Base-by-base conservation (phyloP, 2,113 vertebrate genomes). In the Scatophagus argus region DNA sequence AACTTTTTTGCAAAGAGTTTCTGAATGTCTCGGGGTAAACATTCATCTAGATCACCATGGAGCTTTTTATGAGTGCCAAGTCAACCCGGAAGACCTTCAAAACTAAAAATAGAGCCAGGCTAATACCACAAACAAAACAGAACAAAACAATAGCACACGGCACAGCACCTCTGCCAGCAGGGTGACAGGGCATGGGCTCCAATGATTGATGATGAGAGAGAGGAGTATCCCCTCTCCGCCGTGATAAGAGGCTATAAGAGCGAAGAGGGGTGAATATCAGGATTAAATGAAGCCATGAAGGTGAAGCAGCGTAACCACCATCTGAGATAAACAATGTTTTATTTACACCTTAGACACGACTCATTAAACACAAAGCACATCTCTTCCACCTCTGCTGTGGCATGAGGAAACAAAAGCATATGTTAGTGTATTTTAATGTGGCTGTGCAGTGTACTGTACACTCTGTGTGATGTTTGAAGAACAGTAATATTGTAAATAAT, bases 201-300 rank as follows among this genome's bases (percentile, higher is more conserved):
- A 46, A 77, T 91, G 92, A 93, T 89, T 81, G 88, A 93, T 91
- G 89, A 91, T 74, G 85, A 80, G 75, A 59, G 58, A 67, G 67
- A 80, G 64, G 80, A 88, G 79, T 76, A 87, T 85, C 75, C 79
- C 76, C 82, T 86, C 77, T 74, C 38, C 14, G 70, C 79, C 32
- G 5, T 74, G 85, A 89, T 89, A 69, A 86, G 77, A 81, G 84
- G 74, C 86, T 65, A 61, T 65, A 52, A 71, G 88, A 84, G 84
- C 36, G 32, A 58, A 46, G 60, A 75, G 84, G 87, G 85, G 82
- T 88, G 89, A 91, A 84, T 84, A 67, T 77, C 39, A 69, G 89
- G 79, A 87, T 92, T 89, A 91, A 93, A 93, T 91, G 88, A 91
- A 86, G 87, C 83, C 55, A 61, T 85, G 83, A 80, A 88, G 88